Evolutionary conservation across 1,140 invertebrate species (phyloP).

Genomic region (Apis florea): DNA sequence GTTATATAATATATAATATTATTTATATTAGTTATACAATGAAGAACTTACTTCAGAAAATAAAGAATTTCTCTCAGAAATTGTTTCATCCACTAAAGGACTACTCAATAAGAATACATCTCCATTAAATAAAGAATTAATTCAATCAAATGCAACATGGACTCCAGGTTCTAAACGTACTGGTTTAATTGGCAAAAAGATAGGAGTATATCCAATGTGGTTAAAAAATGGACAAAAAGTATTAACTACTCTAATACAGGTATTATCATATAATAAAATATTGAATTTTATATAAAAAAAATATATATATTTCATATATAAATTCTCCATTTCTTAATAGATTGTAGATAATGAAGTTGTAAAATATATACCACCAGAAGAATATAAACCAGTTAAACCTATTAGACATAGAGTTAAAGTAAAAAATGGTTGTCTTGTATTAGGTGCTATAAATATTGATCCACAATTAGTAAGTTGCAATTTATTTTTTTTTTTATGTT

Average conservation of each 20-base stretch:
- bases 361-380: conserved; percentile 92
- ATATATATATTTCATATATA: background rate
- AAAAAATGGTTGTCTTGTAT: conserved; percentile 87
- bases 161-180: conserved; percentile 83
- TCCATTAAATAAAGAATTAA: conserved; percentile 81
- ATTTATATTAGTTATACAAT: conserved; percentile 81
- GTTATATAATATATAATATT: conserved; percentile 8
- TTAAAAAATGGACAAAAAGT: conserved; percentile 90
- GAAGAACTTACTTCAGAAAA: conserved; percentile 91
- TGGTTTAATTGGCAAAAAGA: conserved; percentile 95
- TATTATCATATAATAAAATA: conserved; percentile 71
- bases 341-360: conserved; percentile 98
- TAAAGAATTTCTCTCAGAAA: conserved; percentile 89
- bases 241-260: conserved; percentile 91
- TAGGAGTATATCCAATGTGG: conserved; percentile 97
- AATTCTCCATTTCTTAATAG: conserved; percentile 79
- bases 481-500: background rate
- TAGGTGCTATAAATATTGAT: conserved; percentile 94
- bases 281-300: background rate
- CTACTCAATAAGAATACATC: conserved; percentile 71
- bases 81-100: conserved; percentile 85
- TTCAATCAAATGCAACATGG: conserved; percentile 84
- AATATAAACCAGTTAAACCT: conserved; percentile 83
- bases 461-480: conserved; percentile 83
- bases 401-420: conserved; percentile 70